Evolutionary conservation across 2,113 vertebrate species (phyloP), one percentile per base, ranked within the genome.

Genomic region (Platichthys stellatus): DNA sequence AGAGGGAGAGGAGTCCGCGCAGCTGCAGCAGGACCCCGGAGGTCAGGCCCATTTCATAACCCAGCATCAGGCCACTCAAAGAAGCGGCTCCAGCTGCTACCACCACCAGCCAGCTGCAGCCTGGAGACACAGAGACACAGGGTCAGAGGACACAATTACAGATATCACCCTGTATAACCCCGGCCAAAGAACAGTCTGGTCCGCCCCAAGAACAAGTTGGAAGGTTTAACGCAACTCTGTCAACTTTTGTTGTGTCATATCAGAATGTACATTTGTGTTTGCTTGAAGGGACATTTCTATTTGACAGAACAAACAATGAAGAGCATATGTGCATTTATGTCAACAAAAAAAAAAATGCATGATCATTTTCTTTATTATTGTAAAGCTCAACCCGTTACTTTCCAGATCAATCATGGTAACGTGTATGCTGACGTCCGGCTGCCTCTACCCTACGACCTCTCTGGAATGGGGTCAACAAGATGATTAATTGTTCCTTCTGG

Each of bases 1-100:
- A 95, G 3, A 99, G 94, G 2, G 90, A 74, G 74, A 98, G 89
- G 58, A 93, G 74, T 5, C 88, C 94, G 40, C 93, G 94, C 85
- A 99, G 94, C 88, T 98, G 97, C 40, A 98, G 96, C 86, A 99
- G 94, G 35, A 96, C 96, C 58, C 97, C 97, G 0, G 97, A 99
- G 83, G 97, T 98, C 81, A 98, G 91, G 61, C 96, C 96, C 79
- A 98, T 86, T 83, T 98, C 96, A 23, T 99, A 99, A 6, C 97
- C 97, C 93, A 98, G 92, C 89, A 98, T 95, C 88, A 99, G 94
- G 82, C 97, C 97, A 47, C 97, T 98, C 84, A 97, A 24, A 0
- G 97, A 96, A 20, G 97, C 97, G 17, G 91, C 74, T 0, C 94
- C 85, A 10, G 97, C 95, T 2, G 96, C 96, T 5, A 96, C 82